Conservation (phyloP, 2,797 vertebrate species). For the Hylomyscus alleni region DNA sequence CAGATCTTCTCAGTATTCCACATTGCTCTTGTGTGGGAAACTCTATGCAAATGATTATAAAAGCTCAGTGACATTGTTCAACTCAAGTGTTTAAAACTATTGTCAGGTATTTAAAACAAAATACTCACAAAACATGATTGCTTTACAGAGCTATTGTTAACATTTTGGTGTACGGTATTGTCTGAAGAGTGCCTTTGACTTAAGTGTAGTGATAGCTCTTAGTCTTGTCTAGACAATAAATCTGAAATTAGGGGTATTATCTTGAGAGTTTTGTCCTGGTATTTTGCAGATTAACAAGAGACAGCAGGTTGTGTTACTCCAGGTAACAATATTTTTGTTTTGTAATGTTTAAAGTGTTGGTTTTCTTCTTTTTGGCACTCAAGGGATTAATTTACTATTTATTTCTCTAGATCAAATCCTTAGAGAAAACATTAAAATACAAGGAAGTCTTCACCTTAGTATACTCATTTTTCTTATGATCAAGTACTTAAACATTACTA, state of each 20-base stretch:
- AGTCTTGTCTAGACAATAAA: constrained; percentile 76
- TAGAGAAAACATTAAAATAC: constrained; percentile 75
- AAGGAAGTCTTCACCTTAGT: constrained; percentile 54
- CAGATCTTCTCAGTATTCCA: constrained; percentile 66
- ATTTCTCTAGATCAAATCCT: constrained; percentile 68
- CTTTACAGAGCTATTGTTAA: constrained; percentile 76
- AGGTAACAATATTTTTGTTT: constrained; percentile 75
- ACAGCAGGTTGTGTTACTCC: constrained; percentile 77
- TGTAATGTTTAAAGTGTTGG: constrained; percentile 72
- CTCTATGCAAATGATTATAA: constrained; percentile 67
- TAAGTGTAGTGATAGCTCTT: constrained; percentile 66
- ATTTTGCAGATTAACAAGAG: constrained; percentile 81
- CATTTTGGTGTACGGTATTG: constrained; percentile 73
- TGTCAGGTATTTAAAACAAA: constrained; percentile 72
- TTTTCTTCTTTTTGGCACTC: constrained; percentile 72
- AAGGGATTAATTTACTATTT: constrained; percentile 77
- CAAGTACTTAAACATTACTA: constrained; percentile 56
- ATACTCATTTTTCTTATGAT: constrained; percentile 62
- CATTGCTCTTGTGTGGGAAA: constrained; percentile 60
- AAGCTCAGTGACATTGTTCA: constrained; percentile 42
- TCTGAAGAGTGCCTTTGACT: constrained; percentile 81
- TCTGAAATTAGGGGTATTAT: constrained; percentile 77
- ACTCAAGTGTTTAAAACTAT: constrained; percentile 74
- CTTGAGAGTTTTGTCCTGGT: constrained; percentile 66
- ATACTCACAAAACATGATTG: constrained; percentile 77